A percentile compares a stretch with the other conserved stretches of the same genome.
Evolutionary conservation across 2,888 invertebrate species (phyloP).

Genomic region (Dryomyza anilis): DNA sequence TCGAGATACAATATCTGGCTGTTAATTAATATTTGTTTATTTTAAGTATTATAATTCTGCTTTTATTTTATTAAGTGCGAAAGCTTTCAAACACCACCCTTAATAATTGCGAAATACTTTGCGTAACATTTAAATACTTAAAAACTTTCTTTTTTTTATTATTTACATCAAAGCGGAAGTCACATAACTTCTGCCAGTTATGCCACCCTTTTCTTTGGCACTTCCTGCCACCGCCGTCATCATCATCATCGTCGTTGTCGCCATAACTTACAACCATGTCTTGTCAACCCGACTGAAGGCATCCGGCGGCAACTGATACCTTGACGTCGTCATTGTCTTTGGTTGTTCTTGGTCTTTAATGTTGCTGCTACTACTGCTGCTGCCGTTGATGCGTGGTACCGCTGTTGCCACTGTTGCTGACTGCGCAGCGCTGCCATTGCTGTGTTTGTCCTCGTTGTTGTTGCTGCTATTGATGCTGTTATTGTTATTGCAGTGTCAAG

Average conservation of each 20-base stretch:
- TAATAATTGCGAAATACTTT: too few relatives aligned
- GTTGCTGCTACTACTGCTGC: not conserved
- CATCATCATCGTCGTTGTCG: not conserved
- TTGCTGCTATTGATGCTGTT: constrained; percentile 19
- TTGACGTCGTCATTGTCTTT: constrained; percentile 7
- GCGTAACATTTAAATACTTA: too few relatives aligned
- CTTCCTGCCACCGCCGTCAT: too few relatives aligned
- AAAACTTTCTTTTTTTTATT: too few relatives aligned
- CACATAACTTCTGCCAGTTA: too few relatives aligned
- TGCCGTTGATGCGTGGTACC: not conserved
- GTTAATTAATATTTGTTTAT: too few relatives aligned
- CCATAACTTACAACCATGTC: constrained; percentile 50
- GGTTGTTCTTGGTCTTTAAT: constrained; percentile 8
- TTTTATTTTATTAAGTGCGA: too few relatives aligned
- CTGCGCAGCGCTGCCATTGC: constrained; percentile 25
- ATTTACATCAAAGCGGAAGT: too few relatives aligned
- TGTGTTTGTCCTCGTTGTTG: constrained; percentile 15
- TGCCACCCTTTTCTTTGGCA: too few relatives aligned
- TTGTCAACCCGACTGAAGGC: constrained; percentile 38
- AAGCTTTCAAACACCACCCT: too few relatives aligned
- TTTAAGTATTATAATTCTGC: too few relatives aligned
- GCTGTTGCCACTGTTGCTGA: constrained; percentile 28
- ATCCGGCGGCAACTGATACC: not conserved
- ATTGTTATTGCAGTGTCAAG: constrained; percentile 7
- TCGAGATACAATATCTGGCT: too few relatives aligned